Conservation (phyloP, 2,797 vertebrate species). For the Lates japonicus region DNA sequence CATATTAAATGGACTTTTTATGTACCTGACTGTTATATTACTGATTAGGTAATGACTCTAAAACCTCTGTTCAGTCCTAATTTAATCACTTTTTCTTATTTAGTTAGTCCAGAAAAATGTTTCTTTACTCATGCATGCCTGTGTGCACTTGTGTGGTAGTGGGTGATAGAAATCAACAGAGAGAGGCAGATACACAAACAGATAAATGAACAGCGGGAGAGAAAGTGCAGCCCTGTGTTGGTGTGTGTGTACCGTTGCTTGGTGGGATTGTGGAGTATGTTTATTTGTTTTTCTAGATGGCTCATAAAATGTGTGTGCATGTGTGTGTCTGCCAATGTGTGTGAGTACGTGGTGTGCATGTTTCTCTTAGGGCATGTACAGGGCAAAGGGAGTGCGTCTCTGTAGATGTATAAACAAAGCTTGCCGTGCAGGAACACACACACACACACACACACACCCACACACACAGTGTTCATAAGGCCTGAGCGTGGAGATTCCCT, state of each 20-base stretch:
- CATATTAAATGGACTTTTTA: not conserved
- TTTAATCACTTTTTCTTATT: not conserved
- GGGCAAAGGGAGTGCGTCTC: slow-evolving; percentile 66
- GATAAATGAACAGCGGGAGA: slow-evolving; percentile 40
- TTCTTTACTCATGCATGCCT: not conserved
- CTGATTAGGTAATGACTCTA: not conserved
- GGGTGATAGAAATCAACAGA: slow-evolving; percentile 28
- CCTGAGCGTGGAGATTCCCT: slow-evolving; percentile 62
- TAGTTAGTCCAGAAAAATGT: not conserved
- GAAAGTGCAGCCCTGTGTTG: slow-evolving; percentile 34
- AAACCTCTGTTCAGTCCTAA: not conserved
- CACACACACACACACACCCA: slow-evolving; percentile 35
- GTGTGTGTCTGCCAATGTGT: slow-evolving; percentile 27
- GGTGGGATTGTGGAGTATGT: slow-evolving; percentile 52
- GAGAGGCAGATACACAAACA: slow-evolving; percentile 8
- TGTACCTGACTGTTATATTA: not conserved
- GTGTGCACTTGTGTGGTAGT: not conserved
- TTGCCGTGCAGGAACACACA: slow-evolving; percentile 2
- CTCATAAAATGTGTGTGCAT: slow-evolving; percentile 54
- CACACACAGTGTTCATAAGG: slow-evolving; percentile 61
- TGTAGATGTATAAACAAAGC: slow-evolving; percentile 68
- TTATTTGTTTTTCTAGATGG: slow-evolving; percentile 71
- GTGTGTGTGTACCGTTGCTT: slow-evolving; percentile 27
- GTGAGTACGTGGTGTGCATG: slow-evolving; percentile 32
- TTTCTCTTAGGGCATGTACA: slow-evolving; percentile 54